phyloP scores from a whole-genome alignment of 2,888 invertebrate genomes.

The Byasa hedistus region DNA sequence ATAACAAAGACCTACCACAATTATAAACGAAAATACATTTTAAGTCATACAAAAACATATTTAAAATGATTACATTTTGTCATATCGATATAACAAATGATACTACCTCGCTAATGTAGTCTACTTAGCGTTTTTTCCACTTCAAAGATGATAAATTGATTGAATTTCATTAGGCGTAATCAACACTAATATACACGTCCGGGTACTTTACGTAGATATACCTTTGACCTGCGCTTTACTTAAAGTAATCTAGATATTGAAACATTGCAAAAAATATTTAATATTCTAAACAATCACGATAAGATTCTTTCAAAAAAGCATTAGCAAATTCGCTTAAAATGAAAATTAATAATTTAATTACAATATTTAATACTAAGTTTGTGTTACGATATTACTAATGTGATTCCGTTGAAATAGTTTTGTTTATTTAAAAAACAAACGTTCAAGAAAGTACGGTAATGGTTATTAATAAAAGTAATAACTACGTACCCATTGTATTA shows the following conservation, averaged over 20 bases:
- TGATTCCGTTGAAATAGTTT: not conserved
- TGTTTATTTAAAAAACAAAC: not conserved
- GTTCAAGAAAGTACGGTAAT: not conserved
- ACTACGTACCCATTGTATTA: conserved; percentile 33
- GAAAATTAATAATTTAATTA: too few species aligned
- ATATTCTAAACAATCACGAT: not conserved
- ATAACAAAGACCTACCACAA: too few species aligned
- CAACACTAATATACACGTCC: not conserved
- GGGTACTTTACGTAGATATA: not conserved
- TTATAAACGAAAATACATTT: too few species aligned
- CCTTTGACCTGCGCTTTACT: not conserved
- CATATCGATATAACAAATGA: not conserved
- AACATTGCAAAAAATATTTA: too few species aligned
- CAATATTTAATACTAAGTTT: too few species aligned
- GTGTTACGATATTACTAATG: not conserved
- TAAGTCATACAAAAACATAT: too few species aligned
- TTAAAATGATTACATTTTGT: too few species aligned
- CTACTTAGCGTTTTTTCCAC: not conserved
- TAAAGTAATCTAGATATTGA: not conserved
- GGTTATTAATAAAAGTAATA: conserved; percentile 1
- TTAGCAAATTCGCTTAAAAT: not conserved
- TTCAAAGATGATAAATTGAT: not conserved
- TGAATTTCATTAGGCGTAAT: not conserved
- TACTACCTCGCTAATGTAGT: not conserved
- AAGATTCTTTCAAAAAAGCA: not conserved